Conservation (phyloP, 2,113 vertebrate species). For the Nanorana parkeri region DNA sequence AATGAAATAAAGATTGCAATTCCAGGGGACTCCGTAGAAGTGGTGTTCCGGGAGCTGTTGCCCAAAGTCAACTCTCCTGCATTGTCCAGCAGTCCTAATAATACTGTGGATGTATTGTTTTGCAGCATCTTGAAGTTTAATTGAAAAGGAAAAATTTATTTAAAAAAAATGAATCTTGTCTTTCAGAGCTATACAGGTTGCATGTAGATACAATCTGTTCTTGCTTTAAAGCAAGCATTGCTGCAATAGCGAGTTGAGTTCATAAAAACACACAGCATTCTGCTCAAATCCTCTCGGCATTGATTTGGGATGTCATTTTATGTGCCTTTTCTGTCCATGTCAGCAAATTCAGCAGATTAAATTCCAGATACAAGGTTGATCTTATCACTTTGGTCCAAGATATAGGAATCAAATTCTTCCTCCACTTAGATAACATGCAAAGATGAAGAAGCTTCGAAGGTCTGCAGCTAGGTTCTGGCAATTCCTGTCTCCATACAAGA, state of each 20-base stretch:
- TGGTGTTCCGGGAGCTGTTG: constrained; percentile 78
- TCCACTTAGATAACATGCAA: neutral
- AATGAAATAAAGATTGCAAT: constrained; percentile 90
- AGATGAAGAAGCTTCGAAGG: neutral
- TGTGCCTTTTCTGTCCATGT: neutral
- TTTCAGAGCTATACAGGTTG: neutral
- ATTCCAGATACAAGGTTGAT: neutral
- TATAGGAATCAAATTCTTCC: neutral
- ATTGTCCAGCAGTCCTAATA: constrained; percentile 59
- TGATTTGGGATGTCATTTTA: neutral
- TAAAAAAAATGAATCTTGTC: neutral
- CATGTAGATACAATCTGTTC: neutral
- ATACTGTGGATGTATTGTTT: constrained; percentile 62
- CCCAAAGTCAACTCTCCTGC: constrained; percentile 65
- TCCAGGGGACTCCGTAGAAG: constrained; percentile 79
- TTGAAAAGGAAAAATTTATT: neutral
- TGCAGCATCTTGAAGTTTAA: constrained; percentile 64
- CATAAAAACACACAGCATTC: neutral
- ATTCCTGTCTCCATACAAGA: constrained; percentile 7
- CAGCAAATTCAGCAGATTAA: neutral
- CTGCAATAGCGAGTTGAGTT: neutral
- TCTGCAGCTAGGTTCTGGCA: constrained; percentile 8
- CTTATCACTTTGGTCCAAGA: neutral
- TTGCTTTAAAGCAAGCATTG: neutral
- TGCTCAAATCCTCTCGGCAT: neutral